phyloP scores from a whole-genome alignment of 2,888 invertebrate species.

The Ypsolopha scabrella region DNA sequence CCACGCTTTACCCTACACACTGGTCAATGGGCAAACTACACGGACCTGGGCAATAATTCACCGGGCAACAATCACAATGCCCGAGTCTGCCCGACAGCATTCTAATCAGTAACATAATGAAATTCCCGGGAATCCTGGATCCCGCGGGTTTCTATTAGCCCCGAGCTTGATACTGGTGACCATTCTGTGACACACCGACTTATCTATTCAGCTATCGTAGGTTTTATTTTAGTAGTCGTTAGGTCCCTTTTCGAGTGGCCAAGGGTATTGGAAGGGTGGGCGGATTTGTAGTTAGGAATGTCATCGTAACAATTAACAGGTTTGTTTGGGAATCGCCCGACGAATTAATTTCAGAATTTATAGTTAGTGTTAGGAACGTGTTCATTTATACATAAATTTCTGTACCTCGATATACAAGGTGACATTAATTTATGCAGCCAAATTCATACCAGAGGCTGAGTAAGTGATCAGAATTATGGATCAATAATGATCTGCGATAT shows the following conservation, averaged over 20 bases:
- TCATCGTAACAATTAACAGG: constrained; percentile 2
- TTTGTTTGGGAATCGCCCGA: constrained; percentile 1
- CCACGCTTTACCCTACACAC: too few species aligned
- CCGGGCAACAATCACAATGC: too few species aligned
- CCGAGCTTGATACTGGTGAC: not conserved
- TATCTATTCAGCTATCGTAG: not conserved
- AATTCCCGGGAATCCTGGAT: constrained; percentile 40
- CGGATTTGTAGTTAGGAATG: not conserved
- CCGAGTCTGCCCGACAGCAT: constrained; percentile 17
- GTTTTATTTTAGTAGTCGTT: not conserved
- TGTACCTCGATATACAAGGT: too few species aligned
- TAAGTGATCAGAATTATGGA: too few species aligned
- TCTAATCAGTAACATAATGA: constrained; percentile 52
- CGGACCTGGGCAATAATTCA: too few species aligned
- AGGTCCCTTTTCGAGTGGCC: not conserved
- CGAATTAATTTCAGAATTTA: not conserved
- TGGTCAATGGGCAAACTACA: too few species aligned
- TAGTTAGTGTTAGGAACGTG: too few species aligned
- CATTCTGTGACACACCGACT: not conserved
- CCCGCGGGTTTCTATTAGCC: constrained; percentile 1
- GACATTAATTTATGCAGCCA: too few species aligned
- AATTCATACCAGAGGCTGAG: too few species aligned
- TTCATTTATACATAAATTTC: too few species aligned
- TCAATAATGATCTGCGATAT: too few species aligned
- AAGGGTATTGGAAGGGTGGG: not conserved